Conservation (phyloP, 2,797 vertebrate species). For the Erpetoichthys calabaricus region DNA sequence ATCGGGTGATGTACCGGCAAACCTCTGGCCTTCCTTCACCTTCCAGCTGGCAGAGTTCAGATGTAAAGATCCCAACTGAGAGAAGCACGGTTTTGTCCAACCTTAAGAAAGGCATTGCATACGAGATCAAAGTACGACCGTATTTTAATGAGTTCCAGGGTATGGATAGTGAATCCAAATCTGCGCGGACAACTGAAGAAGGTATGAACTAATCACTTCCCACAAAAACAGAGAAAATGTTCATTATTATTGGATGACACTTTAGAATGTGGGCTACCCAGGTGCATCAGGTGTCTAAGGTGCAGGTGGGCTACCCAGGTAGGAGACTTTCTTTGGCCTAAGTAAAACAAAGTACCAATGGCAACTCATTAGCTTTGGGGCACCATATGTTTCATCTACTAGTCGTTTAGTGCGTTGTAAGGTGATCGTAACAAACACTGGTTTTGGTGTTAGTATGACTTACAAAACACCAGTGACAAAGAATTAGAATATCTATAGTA, state of each 20-base stretch:
- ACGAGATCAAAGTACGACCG: slow-evolving; percentile 91
- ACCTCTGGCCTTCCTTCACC: slow-evolving; percentile 69
- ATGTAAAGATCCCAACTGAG: slow-evolving; percentile 82
- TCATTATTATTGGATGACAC: neutral
- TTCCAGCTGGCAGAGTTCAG: slow-evolving; percentile 73
- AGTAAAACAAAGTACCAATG: too few species aligned
- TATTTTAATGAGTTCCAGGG: slow-evolving; percentile 98
- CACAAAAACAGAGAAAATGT: neutral
- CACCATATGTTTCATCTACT: too few species aligned
- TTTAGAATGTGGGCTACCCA: too few species aligned
- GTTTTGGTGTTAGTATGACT: too few species aligned
- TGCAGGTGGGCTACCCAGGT: too few species aligned
- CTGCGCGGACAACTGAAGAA: slow-evolving; percentile 83
- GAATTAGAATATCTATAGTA: too few species aligned
- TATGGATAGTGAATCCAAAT: slow-evolving; percentile 91
- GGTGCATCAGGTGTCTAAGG: too few species aligned
- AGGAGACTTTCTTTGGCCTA: too few species aligned
- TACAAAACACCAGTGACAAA: too few species aligned
- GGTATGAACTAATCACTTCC: slow-evolving; percentile 44
- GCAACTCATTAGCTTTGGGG: too few species aligned
- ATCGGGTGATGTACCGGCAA: slow-evolving; percentile 83
- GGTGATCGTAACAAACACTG: too few species aligned
- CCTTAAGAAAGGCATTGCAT: slow-evolving; percentile 85
- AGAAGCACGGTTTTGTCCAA: slow-evolving; percentile 66
- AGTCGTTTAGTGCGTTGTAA: too few species aligned